phyloP scores from a whole-genome alignment of 2,797 vertebrate genomes.

The Sarcophilus harrisii region DNA sequence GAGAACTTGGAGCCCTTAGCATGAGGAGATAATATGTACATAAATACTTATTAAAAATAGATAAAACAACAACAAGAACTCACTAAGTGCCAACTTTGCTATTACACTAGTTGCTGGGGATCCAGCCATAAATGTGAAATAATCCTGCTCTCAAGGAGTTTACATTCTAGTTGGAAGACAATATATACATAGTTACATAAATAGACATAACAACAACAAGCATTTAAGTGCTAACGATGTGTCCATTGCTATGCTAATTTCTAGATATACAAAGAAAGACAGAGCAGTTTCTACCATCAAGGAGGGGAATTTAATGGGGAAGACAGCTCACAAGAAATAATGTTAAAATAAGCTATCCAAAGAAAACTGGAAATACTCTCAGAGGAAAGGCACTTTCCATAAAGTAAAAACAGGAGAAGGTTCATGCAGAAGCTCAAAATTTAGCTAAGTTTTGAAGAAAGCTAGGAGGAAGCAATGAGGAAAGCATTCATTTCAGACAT shows the following conservation, averaged over 20 bases:
- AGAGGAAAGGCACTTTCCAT: not conserved
- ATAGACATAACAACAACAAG: not conserved
- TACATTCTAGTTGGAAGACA: not conserved
- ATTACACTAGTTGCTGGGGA: not conserved
- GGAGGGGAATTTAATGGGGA: not conserved
- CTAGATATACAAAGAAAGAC: not conserved
- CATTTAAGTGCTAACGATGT: not conserved
- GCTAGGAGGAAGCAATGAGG: not conserved
- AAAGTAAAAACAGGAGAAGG: not conserved
- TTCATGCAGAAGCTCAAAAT: not conserved
- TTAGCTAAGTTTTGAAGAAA: not conserved
- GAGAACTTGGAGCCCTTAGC: not conserved
- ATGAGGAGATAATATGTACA: not conserved
- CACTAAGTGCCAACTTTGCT: not conserved
- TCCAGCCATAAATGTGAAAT: not conserved
- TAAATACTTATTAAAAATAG: not conserved
- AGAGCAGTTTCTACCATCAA: not conserved
- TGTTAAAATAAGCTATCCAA: not conserved
- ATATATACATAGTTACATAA: not conserved
- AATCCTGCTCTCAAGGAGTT: not conserved
- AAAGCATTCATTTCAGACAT: not conserved
- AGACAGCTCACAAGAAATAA: not conserved
- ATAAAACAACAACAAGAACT: not conserved
- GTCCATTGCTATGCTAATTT: not conserved
- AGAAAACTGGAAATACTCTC: not conserved